Conservation (phyloP, 2,888 invertebrate species). For the Troides helena region DNA sequence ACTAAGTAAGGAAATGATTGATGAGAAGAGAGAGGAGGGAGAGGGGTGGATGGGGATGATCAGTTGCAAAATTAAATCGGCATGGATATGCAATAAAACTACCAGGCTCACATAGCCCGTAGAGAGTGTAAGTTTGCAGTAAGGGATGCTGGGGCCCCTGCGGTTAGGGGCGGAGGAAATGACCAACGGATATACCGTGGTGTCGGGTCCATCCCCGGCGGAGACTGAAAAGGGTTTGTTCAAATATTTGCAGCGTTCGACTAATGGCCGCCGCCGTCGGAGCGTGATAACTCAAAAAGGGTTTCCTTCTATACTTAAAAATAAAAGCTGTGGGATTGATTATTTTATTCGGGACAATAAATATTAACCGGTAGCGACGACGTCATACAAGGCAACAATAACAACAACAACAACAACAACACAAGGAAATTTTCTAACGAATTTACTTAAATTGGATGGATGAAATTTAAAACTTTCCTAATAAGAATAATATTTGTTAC, state of each 20-base stretch:
- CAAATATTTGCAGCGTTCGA: constrained; percentile 22
- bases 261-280: constrained; percentile 3
- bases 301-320: no score
- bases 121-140: constrained; percentile 64
- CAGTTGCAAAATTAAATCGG: constrained; percentile 60
- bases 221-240: constrained; percentile 15
- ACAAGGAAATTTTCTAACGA: no score
- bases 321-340: no score
- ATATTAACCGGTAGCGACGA: no score
- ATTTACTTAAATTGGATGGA: no score
- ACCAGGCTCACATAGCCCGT: constrained; percentile 62
- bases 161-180: constrained; percentile 53
- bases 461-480: no score
- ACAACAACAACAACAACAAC: no score
- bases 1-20: background rate
- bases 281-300: background rate
- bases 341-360: no score
- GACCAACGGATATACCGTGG: constrained; percentile 11
- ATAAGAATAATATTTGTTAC: no score
- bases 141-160: constrained; percentile 71
- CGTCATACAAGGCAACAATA: no score
- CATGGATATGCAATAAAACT: constrained; percentile 74
- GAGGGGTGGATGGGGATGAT: background rate
- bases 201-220: constrained; percentile 10
- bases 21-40: no score